These are phyloP conservation scores for Podabrus alpinus DNA, from an alignment of 2,888 invertebrate genomes.

Conservation along the genomic window DNA sequence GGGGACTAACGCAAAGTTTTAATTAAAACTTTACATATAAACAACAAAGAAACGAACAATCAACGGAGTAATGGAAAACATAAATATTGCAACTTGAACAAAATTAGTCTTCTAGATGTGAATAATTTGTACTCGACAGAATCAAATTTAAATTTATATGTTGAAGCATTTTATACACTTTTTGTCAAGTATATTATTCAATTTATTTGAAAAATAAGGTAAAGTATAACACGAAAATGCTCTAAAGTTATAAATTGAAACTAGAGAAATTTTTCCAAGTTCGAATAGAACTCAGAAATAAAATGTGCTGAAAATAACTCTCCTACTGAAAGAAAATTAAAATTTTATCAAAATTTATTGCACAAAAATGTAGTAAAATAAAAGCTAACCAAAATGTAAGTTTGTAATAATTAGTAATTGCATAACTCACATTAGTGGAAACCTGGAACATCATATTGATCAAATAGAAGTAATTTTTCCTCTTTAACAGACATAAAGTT, in stretches of 20 bases:
- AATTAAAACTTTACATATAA: conserved; percentile 18
- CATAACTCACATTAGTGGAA: neutral
- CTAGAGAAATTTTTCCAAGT: neutral
- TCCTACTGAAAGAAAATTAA: neutral
- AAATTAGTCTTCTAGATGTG: conserved; percentile 1
- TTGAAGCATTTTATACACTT: neutral
- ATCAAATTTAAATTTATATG: neutral
- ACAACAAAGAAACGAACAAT: conserved; percentile 13
- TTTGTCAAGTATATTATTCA: neutral
- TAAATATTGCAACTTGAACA: conserved; percentile 8
- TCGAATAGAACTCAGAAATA: neutral
- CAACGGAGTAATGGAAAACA: conserved; percentile 9
- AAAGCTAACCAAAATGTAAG: neutral
- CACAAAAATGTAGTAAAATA: neutral
- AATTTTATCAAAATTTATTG: neutral
- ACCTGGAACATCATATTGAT: neutral
- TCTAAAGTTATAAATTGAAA: neutral
- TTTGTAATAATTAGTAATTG: neutral
- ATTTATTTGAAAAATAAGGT: neutral
- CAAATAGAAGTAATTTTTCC: neutral
- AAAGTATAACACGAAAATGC: neutral
- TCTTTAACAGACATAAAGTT: neutral
- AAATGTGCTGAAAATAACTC: neutral
- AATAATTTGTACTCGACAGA: neutral
- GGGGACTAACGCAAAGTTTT: conserved; percentile 21